These are phyloP conservation scores for Deilephila porcellus DNA, from an alignment of 2,888 invertebrate genomes.

Conservation along the genomic window DNA sequence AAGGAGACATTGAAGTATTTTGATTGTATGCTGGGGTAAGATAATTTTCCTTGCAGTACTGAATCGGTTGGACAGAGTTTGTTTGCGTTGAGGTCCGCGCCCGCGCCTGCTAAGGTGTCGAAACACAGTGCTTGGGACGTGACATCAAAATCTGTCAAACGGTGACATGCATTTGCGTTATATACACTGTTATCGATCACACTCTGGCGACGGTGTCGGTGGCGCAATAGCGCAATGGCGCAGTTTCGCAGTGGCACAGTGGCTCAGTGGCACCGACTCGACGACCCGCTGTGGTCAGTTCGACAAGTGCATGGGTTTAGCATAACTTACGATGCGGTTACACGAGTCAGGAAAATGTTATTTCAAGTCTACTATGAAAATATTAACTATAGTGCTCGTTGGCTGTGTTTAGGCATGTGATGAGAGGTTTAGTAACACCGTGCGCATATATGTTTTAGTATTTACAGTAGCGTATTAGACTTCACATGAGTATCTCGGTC, in stretches of 20 bases:
- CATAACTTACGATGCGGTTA: conserved; percentile 84
- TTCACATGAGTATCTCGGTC: conserved; percentile 62
- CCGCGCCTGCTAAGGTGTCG: conserved; percentile 80
- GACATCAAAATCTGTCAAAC: conserved; percentile 84
- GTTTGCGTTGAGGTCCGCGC: conserved; percentile 58
- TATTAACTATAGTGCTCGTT: conserved; percentile 83
- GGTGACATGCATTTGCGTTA: conserved; percentile 83
- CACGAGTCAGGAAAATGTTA: conserved; percentile 82
- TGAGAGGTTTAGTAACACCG: conserved; percentile 84
- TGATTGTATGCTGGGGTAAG: not conserved
- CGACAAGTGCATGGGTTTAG: conserved; percentile 83
- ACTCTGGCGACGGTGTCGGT: conserved; percentile 52
- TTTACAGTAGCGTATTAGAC: conserved; percentile 74
- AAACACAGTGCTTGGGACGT: conserved; percentile 84
- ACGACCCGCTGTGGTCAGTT: conserved; percentile 69
- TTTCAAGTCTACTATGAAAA: conserved; percentile 82
- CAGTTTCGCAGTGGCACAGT: not conserved
- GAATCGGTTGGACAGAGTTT: conserved; percentile 33
- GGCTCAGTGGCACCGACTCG: conserved; percentile 47
- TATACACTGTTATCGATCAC: conserved; percentile 74
- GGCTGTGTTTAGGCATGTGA: conserved; percentile 84
- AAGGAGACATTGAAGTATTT: not conserved
- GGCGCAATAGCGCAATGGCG: not conserved
- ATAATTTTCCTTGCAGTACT: not conserved
- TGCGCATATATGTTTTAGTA: conserved; percentile 80